A percentile compares a stretch with the other conserved stretches of the same genome.
Conservation (phyloP, 2,888 invertebrate species). For the Isotomurus palustris region DNA sequence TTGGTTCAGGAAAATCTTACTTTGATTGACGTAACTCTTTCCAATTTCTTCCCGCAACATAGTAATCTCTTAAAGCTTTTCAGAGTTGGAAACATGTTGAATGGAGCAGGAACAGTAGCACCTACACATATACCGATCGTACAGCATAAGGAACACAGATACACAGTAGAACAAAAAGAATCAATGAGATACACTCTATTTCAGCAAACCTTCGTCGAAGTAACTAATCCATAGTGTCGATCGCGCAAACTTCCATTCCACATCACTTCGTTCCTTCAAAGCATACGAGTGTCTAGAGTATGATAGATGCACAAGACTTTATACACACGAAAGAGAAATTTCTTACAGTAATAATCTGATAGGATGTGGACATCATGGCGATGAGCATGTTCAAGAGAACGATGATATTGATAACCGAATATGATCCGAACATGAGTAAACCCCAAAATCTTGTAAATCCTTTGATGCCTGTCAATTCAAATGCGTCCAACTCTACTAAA, state of each 20-base stretch:
- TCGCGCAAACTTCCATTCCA: constrained; percentile 94
- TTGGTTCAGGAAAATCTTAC: constrained; percentile 51
- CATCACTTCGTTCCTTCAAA: constrained; percentile 80
- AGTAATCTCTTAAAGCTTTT: constrained; percentile 62
- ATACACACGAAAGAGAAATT: background rate
- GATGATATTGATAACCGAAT: constrained; percentile 55
- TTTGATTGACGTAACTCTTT: constrained; percentile 59
- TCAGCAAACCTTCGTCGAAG: constrained; percentile 67
- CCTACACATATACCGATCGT: constrained; percentile 48
- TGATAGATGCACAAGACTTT: background rate
- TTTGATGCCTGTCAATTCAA: constrained; percentile 51
- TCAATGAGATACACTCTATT: too few relatives aligned
- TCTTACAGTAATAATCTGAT: constrained; percentile 56
- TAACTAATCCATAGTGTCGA: constrained; percentile 94
- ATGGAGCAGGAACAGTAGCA: constrained; percentile 85
- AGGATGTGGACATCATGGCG: constrained; percentile 59
- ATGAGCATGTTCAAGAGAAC: constrained; percentile 58
- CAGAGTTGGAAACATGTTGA: constrained; percentile 85
- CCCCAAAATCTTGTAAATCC: constrained; percentile 55
- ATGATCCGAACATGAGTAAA: constrained; percentile 57
- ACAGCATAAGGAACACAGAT: too few relatives aligned
- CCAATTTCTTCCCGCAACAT: constrained; percentile 53
- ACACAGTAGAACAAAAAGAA: too few relatives aligned
- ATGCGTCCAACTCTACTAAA: constrained; percentile 54
- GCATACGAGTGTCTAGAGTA: background rate